A percentile compares a stretch with the other conserved stretches of the same genome.
These are phyloP conservation scores for Micoletzkya japonica DNA, from an alignment of 2,888 invertebrate species.

Conservation along the genomic window DNA sequence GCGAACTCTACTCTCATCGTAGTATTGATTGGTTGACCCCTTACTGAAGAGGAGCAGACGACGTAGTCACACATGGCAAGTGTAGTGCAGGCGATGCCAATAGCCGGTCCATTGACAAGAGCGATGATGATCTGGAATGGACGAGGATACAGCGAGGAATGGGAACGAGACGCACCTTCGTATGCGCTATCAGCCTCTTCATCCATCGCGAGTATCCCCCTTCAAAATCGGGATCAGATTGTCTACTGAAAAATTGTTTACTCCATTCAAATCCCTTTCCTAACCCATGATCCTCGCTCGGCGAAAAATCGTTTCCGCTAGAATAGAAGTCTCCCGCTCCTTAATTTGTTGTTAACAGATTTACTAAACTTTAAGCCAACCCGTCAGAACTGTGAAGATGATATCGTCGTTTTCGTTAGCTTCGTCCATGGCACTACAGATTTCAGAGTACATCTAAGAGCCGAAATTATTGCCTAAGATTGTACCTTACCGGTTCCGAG, in stretches of 20 bases:
- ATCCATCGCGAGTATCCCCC: slow-evolving; percentile 11
- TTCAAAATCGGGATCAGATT: slow-evolving; percentile 14
- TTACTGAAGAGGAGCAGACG: slow-evolving; percentile 80
- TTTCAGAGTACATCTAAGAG: slow-evolving; percentile 22
- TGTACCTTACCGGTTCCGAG: neutral
- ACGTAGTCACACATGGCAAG: slow-evolving; percentile 84
- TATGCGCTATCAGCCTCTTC: slow-evolving; percentile 21
- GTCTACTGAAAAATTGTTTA: slow-evolving; percentile 22
- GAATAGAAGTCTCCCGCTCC: slow-evolving; percentile 26
- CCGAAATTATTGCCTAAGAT: neutral
- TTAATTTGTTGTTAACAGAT: neutral
- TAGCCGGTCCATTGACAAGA: slow-evolving; percentile 90
- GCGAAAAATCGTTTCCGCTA: slow-evolving; percentile 28
- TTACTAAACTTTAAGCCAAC: neutral
- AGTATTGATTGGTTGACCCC: neutral
- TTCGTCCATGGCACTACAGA: slow-evolving; percentile 11
- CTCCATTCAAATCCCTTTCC: too few relatives aligned
- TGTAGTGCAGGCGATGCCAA: slow-evolving; percentile 86
- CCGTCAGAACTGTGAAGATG: slow-evolving; percentile 18
- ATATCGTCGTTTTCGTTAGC: slow-evolving; percentile 16
- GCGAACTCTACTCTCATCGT: neutral
- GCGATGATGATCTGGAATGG: slow-evolving; percentile 76
- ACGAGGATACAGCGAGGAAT: neutral
- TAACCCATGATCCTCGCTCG: neutral
- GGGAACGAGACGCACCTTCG: neutral